Evolutionary conservation across 2,113 vertebrate species (phyloP).

Genomic region (Laterallus jamaicensis): DNA sequence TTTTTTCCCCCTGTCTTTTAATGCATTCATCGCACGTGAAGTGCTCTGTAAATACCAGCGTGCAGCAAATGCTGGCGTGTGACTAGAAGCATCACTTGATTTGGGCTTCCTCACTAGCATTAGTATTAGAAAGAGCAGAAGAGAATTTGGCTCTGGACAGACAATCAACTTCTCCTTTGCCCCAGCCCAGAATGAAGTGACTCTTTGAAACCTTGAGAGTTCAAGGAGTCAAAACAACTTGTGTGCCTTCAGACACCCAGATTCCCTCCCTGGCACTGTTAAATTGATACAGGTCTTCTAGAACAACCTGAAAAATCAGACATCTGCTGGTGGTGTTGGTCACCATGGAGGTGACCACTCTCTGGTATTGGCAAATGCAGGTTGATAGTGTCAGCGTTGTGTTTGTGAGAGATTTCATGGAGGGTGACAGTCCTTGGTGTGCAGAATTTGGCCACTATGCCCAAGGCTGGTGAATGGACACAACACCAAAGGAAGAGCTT

Average conservation of each 20-base stretch:
- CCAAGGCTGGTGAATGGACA: not conserved
- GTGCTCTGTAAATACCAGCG: not conserved
- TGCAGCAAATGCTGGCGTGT: not conserved
- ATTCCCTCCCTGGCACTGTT: not conserved
- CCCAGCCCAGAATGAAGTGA: not conserved
- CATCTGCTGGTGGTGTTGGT: too few species aligned
- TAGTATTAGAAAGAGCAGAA: not conserved
- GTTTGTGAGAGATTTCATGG: not conserved
- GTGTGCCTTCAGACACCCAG: not conserved
- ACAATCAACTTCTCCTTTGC: not conserved
- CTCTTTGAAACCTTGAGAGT: not conserved
- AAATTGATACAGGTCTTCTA: not conserved
- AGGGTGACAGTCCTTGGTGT: too few species aligned
- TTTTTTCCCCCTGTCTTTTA: not conserved
- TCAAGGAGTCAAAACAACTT: not conserved
- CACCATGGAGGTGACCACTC: rapidly evolving
- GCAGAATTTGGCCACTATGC: not conserved
- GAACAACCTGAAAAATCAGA: not conserved
- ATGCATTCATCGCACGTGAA: not conserved
- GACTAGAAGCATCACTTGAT: not conserved
- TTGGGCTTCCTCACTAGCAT: not conserved
- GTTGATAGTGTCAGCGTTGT: rapidly evolving
- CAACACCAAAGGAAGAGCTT: rapidly evolving
- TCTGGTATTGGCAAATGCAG: rapidly evolving
- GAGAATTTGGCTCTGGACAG: not conserved